Base-by-base conservation (phyloP, 1,140 invertebrate genomes). In the Ladona fulva region DNA sequence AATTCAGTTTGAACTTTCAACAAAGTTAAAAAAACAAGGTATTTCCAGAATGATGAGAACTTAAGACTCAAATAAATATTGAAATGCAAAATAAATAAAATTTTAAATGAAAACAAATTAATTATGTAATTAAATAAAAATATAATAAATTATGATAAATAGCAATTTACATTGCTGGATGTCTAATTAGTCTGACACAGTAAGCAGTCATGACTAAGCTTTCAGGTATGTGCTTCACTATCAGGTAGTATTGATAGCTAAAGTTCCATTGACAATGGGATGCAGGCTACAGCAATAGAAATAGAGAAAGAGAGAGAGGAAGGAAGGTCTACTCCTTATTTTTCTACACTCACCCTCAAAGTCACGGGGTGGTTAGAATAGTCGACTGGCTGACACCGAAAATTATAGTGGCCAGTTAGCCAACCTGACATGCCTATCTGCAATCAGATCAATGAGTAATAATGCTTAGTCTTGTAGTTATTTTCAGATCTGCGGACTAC, bases 331-430 rank as follows among this genome's bases (percentile, higher is more conserved):
- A 37, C 29, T 37, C 12, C 52, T 66, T 66, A 66, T 66, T 73
- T 73, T 24, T 78, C 37, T 44, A 24, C 77, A 91, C 91, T 90
- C 90, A 97, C 95, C 91, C 94, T 92, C 87, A 96, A 88, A 85
- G 94, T 94, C 89, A 92, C 90, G 84, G 94, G 92, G 88, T 92
- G 90, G 87, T 94, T 91, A 82, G 92, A 93, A 90, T 97, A 96
- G 89, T 96, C 94, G 86, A 98, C 94, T 80, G 95, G 94, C 88
- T 98, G 95, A 91, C 96, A 99, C 85, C 91, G 91, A 89, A 94
- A 93, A 87, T 91, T 97, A 91, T 97, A 98, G 85, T 92, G 91
- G 84, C 93, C 91, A 89, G 96, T 91, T 88, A 94, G 90, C 93
- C 93, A 95, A 86, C 93, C 93, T 82, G 91, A 90, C 86, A 91